These are phyloP conservation scores for Scytalopus superciliaris DNA, from an alignment of 2,113 vertebrate species.

Conservation along the genomic window DNA sequence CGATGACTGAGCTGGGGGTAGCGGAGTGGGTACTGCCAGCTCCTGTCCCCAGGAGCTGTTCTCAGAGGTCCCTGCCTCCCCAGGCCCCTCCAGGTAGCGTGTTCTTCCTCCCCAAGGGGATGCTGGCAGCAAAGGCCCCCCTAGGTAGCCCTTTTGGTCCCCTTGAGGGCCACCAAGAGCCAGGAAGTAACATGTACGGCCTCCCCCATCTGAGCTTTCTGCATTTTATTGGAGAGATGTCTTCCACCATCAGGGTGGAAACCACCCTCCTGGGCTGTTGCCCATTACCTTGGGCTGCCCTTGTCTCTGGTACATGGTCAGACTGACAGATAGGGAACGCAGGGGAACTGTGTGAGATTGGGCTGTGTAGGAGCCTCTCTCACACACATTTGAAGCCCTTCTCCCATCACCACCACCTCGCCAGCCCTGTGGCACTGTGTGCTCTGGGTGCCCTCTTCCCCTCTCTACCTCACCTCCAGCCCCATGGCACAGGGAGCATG, in stretches of 20 bases:
- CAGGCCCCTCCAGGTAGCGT: not conserved
- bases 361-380: not conserved
- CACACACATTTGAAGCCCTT: not conserved
- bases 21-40: not conserved
- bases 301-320: not conserved
- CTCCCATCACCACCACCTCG: not conserved
- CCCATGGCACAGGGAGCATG: not conserved
- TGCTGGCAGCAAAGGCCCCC: not conserved
- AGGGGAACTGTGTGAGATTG: not conserved
- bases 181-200: rapidly evolving
- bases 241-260: not conserved
- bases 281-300: not conserved
- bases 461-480: not conserved
- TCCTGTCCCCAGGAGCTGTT: not conserved
- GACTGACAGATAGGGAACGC: rapidly evolving
- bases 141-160: not conserved
- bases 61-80: not conserved
- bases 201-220: not conserved
- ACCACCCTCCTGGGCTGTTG: not conserved
- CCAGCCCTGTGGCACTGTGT: not conserved
- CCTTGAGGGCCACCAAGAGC: not conserved
- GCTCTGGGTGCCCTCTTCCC: not conserved
- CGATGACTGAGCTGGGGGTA: not conserved
- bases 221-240: not conserved
- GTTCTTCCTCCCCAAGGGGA: not conserved